Conservation (phyloP, 1,140 invertebrate genomes). For the Drosophila saltans region DNA sequence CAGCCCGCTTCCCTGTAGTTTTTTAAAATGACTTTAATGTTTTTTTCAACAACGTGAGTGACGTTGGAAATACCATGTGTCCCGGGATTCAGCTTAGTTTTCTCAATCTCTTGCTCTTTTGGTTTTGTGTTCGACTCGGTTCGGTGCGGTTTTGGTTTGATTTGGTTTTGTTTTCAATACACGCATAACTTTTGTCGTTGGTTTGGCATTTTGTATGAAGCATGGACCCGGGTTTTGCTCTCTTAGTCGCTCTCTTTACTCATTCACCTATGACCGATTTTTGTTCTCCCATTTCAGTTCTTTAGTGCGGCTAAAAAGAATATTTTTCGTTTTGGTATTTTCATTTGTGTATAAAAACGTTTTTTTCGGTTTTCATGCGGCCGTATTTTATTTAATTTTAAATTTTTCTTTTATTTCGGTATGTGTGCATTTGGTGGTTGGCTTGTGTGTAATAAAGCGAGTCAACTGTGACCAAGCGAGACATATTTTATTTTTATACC, state of each 20-base stretch:
- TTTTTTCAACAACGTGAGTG: no score
- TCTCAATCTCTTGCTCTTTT: no score
- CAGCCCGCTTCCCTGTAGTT: no score
- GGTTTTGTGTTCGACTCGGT: no score
- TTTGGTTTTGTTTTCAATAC: not conserved
- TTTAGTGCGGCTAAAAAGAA: slow-evolving; percentile 32
- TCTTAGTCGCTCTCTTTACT: not conserved
- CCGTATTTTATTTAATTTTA: not conserved
- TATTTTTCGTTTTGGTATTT: not conserved
- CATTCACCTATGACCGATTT: slow-evolving; percentile 6
- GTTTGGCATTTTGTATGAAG: not conserved
- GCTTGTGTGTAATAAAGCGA: slow-evolving; percentile 52
- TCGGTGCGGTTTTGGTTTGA: no score
- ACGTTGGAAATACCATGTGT: no score
- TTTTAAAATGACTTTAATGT: no score
- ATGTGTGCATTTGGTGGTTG: not conserved
- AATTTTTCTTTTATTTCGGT: not conserved
- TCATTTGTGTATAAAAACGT: not conserved
- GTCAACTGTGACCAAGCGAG: slow-evolving; percentile 50
- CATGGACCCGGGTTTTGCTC: not conserved
- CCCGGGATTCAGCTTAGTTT: no score
- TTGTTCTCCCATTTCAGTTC: slow-evolving; percentile 4
- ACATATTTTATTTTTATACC: no score
- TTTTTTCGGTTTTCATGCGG: not conserved
- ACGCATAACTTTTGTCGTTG: not conserved